A percentile compares a stretch with the other conserved stretches of the same genome.
These are phyloP conservation scores for Actenoides lindsayi DNA, from an alignment of 2,113 vertebrate species.

Conservation along the genomic window DNA sequence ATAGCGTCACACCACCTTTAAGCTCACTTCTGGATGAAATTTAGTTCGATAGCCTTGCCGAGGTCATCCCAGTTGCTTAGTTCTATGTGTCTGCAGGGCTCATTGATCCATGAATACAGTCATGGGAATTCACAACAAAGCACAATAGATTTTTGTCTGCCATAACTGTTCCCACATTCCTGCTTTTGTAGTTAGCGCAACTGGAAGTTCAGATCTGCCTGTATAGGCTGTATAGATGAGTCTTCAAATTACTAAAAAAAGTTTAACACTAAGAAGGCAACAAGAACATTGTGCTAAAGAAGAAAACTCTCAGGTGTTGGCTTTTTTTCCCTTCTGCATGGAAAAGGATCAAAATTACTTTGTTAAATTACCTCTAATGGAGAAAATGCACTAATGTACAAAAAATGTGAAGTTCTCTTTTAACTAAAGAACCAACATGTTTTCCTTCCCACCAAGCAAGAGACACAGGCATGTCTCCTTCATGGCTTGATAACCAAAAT, in stretches of 20 bases:
- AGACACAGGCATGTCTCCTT: accelerated
- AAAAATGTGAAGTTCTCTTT: not conserved
- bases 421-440: not conserved
- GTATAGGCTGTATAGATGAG: not conserved
- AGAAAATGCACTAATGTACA: not conserved
- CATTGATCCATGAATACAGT: not conserved
- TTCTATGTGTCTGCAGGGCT: not conserved
- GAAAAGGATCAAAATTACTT: not conserved
- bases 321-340: not conserved
- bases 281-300: not conserved
- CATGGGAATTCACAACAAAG: not conserved
- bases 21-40: not conserved
- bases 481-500: not conserved
- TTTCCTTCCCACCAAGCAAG: not conserved
- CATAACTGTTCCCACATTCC: not conserved
- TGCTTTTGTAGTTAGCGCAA: not conserved
- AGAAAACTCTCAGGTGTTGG: not conserved
- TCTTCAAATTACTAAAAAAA: not conserved
- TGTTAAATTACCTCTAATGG: not conserved
- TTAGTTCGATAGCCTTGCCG: not conserved
- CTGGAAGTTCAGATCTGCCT: not conserved
- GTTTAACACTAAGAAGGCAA: not conserved
- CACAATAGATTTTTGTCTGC: not conserved
- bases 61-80: not conserved
- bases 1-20: not conserved